Conservation (phyloP, 2,113 vertebrate genomes). For the Pyrgilauda ruficollis region DNA sequence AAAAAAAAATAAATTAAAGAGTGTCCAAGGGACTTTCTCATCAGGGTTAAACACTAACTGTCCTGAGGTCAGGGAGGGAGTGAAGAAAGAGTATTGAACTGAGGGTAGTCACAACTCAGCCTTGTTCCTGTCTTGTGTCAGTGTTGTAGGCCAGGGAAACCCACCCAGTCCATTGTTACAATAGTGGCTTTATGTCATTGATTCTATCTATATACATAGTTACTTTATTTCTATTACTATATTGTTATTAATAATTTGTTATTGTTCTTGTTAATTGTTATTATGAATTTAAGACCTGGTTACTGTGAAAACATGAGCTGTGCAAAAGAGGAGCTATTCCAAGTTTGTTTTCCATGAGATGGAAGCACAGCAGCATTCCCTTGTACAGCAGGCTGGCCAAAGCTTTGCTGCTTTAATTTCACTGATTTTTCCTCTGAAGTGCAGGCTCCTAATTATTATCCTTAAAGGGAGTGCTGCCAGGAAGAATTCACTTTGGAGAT, state of each 20-base stretch:
- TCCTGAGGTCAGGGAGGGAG: background rate
- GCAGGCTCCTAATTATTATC: slow-evolving; percentile 30
- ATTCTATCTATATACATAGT: background rate
- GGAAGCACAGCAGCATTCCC: background rate
- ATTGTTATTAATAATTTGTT: background rate
- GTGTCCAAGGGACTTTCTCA: background rate
- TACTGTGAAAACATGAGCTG: background rate
- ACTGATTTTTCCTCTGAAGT: slow-evolving; percentile 24
- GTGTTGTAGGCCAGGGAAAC: background rate
- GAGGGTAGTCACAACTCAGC: background rate
- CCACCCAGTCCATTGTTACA: background rate
- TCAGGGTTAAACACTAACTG: background rate
- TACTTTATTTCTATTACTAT: background rate
- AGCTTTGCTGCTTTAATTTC: slow-evolving; percentile 19
- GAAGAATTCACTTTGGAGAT: slow-evolving; percentile 40
- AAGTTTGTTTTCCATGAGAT: background rate
- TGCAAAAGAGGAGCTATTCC: background rate
- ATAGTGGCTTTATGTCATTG: background rate
- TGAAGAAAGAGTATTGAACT: background rate
- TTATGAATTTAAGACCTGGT: background rate
- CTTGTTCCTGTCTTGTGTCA: background rate
- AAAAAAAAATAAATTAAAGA: background rate
- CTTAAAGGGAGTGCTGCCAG: slow-evolving; percentile 34
- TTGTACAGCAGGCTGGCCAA: background rate
- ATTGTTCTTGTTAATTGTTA: background rate